Evolutionary conservation across 2,888 invertebrate species (phyloP).

Genomic region (Drosophila infuscata): DNA sequence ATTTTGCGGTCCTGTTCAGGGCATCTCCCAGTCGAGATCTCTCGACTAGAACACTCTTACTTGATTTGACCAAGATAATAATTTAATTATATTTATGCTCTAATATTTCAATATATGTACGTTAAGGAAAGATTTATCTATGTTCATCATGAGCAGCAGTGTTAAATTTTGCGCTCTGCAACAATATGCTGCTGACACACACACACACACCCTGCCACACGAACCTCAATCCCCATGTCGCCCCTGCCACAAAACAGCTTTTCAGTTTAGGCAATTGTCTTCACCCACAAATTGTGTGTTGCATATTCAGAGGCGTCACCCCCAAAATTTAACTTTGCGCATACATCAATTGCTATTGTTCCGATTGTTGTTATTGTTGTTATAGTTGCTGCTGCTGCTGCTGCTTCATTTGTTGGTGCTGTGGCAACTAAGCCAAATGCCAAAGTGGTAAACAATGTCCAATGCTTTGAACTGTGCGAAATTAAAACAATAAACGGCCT

Average conservation of each 20-base stretch:
- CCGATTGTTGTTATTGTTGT: conserved; percentile 7
- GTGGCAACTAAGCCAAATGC: conserved; percentile 64
- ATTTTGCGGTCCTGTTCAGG: background rate
- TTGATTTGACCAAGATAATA: background rate
- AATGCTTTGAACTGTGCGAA: conserved; percentile 60
- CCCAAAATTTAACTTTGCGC: conserved; percentile 53
- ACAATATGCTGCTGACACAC: conserved; percentile 2
- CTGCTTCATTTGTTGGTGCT: conserved; percentile 30
- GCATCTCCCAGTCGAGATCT: background rate
- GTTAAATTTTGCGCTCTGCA: background rate
- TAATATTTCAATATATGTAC: background rate
- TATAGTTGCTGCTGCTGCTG: conserved; percentile 4
- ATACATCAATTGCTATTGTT: conserved; percentile 32
- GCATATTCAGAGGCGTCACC: conserved; percentile 41
- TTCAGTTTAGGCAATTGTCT: conserved; percentile 1
- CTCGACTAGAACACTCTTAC: background rate
- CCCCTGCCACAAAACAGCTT: background rate
- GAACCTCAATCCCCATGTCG: too few relatives aligned
- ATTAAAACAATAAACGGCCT: conserved; percentile 77
- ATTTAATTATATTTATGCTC: background rate
- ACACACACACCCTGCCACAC: background rate
- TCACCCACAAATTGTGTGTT: conserved; percentile 18
- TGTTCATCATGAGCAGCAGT: background rate
- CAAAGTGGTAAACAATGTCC: conserved; percentile 77
- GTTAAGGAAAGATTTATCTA: background rate